Evolutionary conservation across 2,888 invertebrate species (phyloP), one percentile per base, ranked within the genome.

Genomic region (Nudaria mundana): DNA sequence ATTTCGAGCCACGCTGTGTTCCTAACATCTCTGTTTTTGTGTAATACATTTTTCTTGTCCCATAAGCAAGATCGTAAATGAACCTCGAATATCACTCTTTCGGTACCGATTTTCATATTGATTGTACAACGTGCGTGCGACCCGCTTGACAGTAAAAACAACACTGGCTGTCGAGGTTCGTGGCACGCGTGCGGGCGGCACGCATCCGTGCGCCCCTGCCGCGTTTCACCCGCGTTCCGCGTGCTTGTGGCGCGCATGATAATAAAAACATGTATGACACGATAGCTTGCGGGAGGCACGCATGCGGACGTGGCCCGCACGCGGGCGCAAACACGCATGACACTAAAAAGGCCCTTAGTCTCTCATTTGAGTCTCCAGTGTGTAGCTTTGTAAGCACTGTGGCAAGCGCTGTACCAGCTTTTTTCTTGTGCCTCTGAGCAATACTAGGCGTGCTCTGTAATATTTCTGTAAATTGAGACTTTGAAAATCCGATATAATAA

Each of bases 101-200:
- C 30, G 30, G 30, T n/a, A n/a, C n/a, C 30, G 15, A 18, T 25
- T 18, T 34, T 25, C 18, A 10, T 34, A 26, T 34, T 34, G 14
- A 25, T 34, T 15, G 8, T 34, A 18, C 16, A 34, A 24, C 11
- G 10, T 15, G 11, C 15, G 24, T 23, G 14, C 16, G 14, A 14
- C 16, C 16, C 23, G 15, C 16, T 34, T 30, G 15, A 18, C 30
- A 4, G 16, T 30, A 30, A 30, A 30, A 30, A 30, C 18, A 30
- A 30, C 30, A 30, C 30, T 16, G 15, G 5, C n/a, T n/a, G 16
- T 15, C 16, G 7, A 18, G 10, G 10, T n/a, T n/a, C 16, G 30
- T 5, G 18, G 30, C 30, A 15, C 5, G n/a, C 30, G 16, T 5
- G 30, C 18, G 30, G 2, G 5, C 2, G 1, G 3, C 15, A 10